phyloP scores from a whole-genome alignment of 1,140 invertebrate species.

The Leptoteleia sp. region DNA sequence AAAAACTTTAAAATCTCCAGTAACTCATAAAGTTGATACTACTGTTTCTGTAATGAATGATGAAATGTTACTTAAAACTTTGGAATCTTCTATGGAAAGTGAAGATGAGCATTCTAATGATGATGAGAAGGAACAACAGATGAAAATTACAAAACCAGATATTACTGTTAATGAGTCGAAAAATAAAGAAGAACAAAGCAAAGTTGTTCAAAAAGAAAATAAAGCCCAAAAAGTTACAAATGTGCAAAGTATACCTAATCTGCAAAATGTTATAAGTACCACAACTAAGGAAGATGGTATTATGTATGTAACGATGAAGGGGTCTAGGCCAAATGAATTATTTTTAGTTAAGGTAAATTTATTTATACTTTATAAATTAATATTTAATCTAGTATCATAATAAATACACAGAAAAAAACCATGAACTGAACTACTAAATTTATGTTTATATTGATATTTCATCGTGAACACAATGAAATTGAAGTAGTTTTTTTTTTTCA shows the following conservation, averaged over 20 bases:
- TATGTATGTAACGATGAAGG: conserved; percentile 80
- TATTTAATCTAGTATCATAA: no score
- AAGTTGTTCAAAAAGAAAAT: conserved; percentile 27
- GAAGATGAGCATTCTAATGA: conserved; percentile 51
- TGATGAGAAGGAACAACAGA: conserved; percentile 9
- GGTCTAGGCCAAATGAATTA: conserved; percentile 77
- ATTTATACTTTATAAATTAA: neutral
- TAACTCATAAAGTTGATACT: neutral
- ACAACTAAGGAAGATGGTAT: conserved; percentile 75
- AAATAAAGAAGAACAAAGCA: conserved; percentile 24
- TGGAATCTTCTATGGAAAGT: conserved; percentile 53
- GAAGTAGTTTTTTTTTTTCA: no score
- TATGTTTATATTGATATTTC: no score
- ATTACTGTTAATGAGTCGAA: no score
- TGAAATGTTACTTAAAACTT: conserved; percentile 52
- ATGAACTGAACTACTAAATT: no score
- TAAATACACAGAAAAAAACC: no score
- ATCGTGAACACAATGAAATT: no score
- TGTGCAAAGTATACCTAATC: conserved; percentile 59
- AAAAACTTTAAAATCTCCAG: neutral
- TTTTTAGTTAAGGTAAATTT: conserved; percentile 75
- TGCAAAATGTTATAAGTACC: conserved; percentile 72
- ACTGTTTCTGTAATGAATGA: conserved; percentile 40
- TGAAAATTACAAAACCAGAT: no score
- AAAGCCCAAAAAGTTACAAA: conserved; percentile 70